These are phyloP conservation scores for Oxygymnocypris stewartii DNA, from an alignment of 2,113 vertebrate species.

Conservation along the genomic window DNA sequence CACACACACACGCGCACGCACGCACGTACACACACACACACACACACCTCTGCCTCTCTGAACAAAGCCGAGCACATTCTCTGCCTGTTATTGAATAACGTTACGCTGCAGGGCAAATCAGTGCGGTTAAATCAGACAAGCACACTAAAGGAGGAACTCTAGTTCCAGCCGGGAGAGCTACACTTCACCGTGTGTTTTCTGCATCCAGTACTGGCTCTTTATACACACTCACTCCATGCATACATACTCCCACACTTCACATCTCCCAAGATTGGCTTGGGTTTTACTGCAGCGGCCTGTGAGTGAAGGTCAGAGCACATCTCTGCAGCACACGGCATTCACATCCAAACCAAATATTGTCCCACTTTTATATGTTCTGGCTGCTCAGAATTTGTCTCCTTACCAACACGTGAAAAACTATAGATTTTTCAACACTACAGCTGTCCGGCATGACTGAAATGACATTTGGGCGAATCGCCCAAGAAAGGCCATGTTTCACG, in stretches of 20 bases:
- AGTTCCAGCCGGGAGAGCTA: constrained; percentile 24
- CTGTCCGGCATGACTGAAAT: not conserved
- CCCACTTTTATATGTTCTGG: not conserved
- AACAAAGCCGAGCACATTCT: constrained; percentile 74
- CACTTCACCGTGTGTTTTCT: not conserved
- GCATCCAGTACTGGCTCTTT: not conserved
- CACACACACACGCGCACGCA: too few species aligned
- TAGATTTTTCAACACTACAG: not conserved
- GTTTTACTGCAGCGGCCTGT: not conserved
- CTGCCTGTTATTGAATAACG: constrained; percentile 54
- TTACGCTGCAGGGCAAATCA: not conserved
- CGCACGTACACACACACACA: not conserved
- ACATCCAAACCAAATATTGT: not conserved
- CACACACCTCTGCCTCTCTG: constrained; percentile 65
- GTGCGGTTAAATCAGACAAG: constrained; percentile 65
- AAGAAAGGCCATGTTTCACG: not conserved
- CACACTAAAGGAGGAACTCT: constrained; percentile 80
- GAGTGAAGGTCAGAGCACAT: not conserved
- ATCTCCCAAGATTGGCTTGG: not conserved
- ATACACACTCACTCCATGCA: not conserved
- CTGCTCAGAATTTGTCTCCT: not conserved
- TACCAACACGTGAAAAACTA: not conserved
- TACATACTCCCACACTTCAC: not conserved
- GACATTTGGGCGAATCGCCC: not conserved
- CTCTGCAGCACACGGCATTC: constrained; percentile 17